Evolutionary conservation across 1,140 invertebrate species (phyloP), one percentile per base, ranked within the genome.

Genomic region (Anastatus disparis): DNA sequence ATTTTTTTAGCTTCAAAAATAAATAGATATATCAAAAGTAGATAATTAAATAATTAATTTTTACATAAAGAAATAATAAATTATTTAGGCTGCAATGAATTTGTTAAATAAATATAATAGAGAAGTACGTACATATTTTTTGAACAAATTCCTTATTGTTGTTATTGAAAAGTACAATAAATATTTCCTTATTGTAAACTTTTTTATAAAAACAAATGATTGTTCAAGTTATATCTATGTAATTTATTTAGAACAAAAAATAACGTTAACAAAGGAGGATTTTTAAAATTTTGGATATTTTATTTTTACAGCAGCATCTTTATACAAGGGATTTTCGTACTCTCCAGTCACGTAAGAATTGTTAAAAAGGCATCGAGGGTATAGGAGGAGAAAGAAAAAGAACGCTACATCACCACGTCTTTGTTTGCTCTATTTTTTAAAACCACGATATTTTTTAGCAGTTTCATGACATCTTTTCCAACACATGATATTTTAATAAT

Each of bases 321-420:
- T 35, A 40, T 27, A 24, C 31, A 69, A 69, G 44, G 29, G 15
- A 69, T 68, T 52, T 38, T 24, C 48, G 56, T 61, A 69, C n/a
- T 55, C 50, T 15, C 68, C 63, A 70, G 68, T 70, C 68, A 63
- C 15, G 13, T 70, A 70, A 61, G 52, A 46, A n/a, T n/a, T n/a
- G n/a, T n/a, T n/a, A n/a, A n/a, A n/a, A n/a, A n/a, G n/a, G n/a
- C n/a, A n/a, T n/a, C n/a, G n/a, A n/a, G n/a, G n/a, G n/a, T n/a
- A n/a, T n/a, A n/a, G n/a, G n/a, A n/a, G n/a, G n/a, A n/a, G n/a
- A n/a, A n/a, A n/a, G n/a, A n/a, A n/a, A n/a, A n/a, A n/a, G n/a
- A n/a, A n/a, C n/a, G n/a, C n/a, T n/a, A n/a, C n/a, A n/a, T n/a
- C n/a, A n/a, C n/a, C n/a, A n/a, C n/a, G n/a, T n/a, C n/a, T n/a